A percentile compares a stretch with the other conserved stretches of the same genome.
Evolutionary conservation across 2,797 vertebrate species (phyloP).

Genomic region (Lacerta viridis): DNA sequence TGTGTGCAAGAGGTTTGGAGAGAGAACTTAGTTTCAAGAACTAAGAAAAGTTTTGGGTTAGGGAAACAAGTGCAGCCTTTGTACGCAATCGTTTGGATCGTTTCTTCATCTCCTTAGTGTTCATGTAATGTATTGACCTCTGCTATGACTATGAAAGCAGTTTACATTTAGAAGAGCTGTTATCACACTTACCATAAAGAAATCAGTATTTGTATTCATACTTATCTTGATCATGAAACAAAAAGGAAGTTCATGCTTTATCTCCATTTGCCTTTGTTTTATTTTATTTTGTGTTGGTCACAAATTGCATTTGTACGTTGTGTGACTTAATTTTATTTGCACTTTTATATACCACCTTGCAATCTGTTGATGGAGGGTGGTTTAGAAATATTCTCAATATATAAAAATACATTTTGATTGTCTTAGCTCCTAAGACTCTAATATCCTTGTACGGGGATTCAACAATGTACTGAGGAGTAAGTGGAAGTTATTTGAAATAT

Average conservation of each 20-base stretch:
- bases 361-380: too few relatives aligned
- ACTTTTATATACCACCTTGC: too few relatives aligned
- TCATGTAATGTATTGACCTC: not conserved
- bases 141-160: not conserved
- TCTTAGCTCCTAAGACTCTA: not conserved
- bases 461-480: not conserved
- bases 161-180: not conserved
- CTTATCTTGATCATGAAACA: not conserved
- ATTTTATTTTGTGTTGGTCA: too few relatives aligned
- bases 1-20: not conserved
- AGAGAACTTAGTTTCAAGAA: not conserved
- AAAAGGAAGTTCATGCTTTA: not conserved
- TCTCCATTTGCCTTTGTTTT: not conserved
- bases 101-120: too few relatives aligned
- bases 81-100: not conserved
- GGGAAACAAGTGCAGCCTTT: not conserved
- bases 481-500: constrained; percentile 3
- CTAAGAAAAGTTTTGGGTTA: not conserved
- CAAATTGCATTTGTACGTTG: too few relatives aligned
- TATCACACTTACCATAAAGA: constrained; percentile 11
- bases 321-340: too few relatives aligned
- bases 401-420: not conserved
- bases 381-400: too few relatives aligned
- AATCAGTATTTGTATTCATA: not conserved
- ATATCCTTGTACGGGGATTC: not conserved